Evolutionary conservation across 2,113 vertebrate species (phyloP).

Genomic region (Furnarius figulus): DNA sequence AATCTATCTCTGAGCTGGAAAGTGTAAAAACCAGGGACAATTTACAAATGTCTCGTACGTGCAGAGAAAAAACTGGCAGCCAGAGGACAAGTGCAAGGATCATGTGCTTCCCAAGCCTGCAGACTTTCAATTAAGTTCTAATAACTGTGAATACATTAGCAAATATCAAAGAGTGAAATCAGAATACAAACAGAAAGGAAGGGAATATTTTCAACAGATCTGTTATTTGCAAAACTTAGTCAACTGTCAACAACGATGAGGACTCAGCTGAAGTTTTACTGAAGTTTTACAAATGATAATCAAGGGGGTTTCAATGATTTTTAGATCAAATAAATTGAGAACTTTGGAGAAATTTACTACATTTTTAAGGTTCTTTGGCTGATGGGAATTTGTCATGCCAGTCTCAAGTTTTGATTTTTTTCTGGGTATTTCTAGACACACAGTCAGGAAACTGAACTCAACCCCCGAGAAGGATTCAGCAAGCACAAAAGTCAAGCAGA

Average conservation of each 20-base stretch:
- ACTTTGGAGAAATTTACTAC: background rate
- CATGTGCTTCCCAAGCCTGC: background rate
- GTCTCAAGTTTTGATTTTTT: background rate
- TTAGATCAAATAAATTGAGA: background rate
- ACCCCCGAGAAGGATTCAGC: background rate
- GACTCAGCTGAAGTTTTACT: background rate
- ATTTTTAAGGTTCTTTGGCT: background rate
- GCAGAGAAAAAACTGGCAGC: background rate
- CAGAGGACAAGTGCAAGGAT: background rate
- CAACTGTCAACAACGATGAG: background rate
- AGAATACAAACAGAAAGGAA: background rate
- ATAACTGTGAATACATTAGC: conserved; percentile 43
- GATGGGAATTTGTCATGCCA: background rate
- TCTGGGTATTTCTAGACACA: background rate
- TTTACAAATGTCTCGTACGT: background rate
- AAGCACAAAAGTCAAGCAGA: background rate
- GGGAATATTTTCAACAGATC: background rate
- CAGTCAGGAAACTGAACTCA: background rate
- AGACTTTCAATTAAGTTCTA: conserved; percentile 28
- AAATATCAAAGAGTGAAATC: conserved; percentile 32
- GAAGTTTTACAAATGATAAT: background rate
- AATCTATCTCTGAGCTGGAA: background rate
- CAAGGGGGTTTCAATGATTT: background rate
- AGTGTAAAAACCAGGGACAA: background rate
- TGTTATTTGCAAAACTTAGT: background rate